These are phyloP conservation scores for Andrena marginata DNA, from an alignment of 2,888 invertebrate species.

Conservation along the genomic window DNA sequence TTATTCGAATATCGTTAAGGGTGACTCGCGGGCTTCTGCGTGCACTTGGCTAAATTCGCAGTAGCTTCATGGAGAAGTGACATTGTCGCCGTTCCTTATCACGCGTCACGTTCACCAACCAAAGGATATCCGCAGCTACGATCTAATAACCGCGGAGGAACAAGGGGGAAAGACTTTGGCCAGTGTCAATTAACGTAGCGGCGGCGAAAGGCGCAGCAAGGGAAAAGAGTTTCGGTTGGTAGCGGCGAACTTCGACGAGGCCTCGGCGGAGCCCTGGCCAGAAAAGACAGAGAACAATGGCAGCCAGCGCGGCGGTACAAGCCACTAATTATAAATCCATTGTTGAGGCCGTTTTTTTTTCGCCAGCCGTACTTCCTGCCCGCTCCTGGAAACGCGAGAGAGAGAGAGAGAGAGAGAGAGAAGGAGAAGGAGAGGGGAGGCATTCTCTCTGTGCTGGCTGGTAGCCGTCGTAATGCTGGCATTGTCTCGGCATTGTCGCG, in stretches of 20 bases:
- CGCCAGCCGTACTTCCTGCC: conserved; percentile 75
- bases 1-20: conserved; percentile 19
- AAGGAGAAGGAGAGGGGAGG: conserved; percentile 20
- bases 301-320: conserved; percentile 66
- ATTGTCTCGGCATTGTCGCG: conserved; percentile 81
- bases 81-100: too few species aligned
- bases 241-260: conserved; percentile 62
- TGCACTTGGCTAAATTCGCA: too few species aligned
- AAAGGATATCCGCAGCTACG: conserved; percentile 31
- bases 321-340: conserved; percentile 79
- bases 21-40: too few species aligned
- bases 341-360: conserved; percentile 79
- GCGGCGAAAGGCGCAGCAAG: conserved; percentile 44
- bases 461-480: conserved; percentile 78
- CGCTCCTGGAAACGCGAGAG: conserved; percentile 49
- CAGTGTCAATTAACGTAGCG: conserved; percentile 60
- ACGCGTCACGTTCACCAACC: too few species aligned
- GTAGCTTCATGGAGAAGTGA: not conserved
- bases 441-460: conserved; percentile 74
- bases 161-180: conserved; percentile 24
- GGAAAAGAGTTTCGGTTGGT: conserved; percentile 57
- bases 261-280: conserved; percentile 38
- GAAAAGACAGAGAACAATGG: conserved; percentile 69
- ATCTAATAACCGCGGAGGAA: conserved; percentile 49
- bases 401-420: conserved; percentile 35